Percentiles rank a stretch among this genome's conserved stretches.
Evolutionary conservation across 2,113 vertebrate species (phyloP).

Genomic region (Machaerirhynchus nigripectus): DNA sequence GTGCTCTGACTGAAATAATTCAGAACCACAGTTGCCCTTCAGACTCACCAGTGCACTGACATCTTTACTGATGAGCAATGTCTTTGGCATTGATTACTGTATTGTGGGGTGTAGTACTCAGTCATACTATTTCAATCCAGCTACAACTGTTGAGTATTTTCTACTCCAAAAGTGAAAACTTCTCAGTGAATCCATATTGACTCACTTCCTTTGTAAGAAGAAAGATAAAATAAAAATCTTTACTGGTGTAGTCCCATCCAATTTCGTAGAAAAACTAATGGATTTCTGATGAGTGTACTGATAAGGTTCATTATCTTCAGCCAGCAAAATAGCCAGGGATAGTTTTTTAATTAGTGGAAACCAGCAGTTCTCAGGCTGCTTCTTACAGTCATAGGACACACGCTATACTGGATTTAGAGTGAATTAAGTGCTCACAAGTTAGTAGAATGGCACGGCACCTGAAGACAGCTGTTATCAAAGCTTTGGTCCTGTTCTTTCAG

Average conservation of each 20-base stretch:
- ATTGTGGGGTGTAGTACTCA: neutral
- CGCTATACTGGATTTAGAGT: neutral
- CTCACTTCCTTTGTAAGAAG: neutral
- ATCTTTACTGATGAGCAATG: neutral
- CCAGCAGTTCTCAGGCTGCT: neutral
- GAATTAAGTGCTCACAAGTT: neutral
- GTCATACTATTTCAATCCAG: neutral
- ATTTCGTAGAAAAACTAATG: neutral
- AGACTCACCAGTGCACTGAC: neutral
- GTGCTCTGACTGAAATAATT: neutral
- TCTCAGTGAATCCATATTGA: neutral
- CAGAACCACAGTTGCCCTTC: neutral
- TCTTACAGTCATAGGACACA: neutral
- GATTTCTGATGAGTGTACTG: neutral
- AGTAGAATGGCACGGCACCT: neutral
- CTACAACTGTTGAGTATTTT: neutral
- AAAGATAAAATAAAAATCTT: neutral
- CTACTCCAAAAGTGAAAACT: neutral
- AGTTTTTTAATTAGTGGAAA: neutral
- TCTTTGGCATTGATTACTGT: neutral
- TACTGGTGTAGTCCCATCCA: neutral
- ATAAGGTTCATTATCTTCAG: neutral
- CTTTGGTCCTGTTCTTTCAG: neutral
- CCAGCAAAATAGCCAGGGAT: neutral
- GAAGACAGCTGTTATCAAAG: neutral